These are phyloP conservation scores for Chaenocephalus aceratus DNA, from an alignment of 2,113 vertebrate genomes.

Conservation along the genomic window DNA sequence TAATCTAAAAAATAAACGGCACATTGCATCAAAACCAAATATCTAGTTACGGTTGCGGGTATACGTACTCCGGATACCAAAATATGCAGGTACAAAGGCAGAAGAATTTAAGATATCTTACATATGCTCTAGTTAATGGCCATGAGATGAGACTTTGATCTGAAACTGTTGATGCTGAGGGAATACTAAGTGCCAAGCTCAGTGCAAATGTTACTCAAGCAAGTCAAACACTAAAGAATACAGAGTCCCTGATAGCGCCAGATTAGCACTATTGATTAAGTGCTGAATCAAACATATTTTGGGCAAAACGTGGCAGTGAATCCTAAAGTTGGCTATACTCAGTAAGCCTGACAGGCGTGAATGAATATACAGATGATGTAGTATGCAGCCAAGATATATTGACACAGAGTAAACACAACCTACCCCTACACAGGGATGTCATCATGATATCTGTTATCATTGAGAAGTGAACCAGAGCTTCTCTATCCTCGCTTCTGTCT, in stretches of 20 bases:
- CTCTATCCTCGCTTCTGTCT: conserved; percentile 32
- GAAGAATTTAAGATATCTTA: neutral
- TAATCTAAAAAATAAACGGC: neutral
- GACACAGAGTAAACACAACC: conserved; percentile 39
- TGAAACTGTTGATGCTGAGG: neutral
- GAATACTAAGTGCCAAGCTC: conserved; percentile 19
- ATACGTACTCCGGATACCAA: neutral
- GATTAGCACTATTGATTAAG: conserved; percentile 60
- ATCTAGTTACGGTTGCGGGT: neutral
- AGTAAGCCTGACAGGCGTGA: conserved; percentile 18
- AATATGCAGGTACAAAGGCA: neutral
- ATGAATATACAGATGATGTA: neutral
- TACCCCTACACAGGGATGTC: conserved; percentile 67
- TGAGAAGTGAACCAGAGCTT: conserved; percentile 42
- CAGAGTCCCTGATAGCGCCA: conserved; percentile 33
- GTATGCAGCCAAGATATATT: conserved; percentile 29
- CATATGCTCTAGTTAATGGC: neutral
- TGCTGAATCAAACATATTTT: conserved; percentile 35
- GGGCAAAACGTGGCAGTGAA: conserved; percentile 13
- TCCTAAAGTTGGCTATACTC: conserved; percentile 34
- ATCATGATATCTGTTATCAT: conserved; percentile 65
- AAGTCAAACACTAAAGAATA: neutral
- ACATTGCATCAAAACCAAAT: no score
- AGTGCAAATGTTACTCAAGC: conserved; percentile 2
- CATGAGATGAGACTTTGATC: conserved; percentile 5